Evolutionary conservation across 1,140 invertebrate species (phyloP).

Genomic region (Diploscapter pachys): DNA sequence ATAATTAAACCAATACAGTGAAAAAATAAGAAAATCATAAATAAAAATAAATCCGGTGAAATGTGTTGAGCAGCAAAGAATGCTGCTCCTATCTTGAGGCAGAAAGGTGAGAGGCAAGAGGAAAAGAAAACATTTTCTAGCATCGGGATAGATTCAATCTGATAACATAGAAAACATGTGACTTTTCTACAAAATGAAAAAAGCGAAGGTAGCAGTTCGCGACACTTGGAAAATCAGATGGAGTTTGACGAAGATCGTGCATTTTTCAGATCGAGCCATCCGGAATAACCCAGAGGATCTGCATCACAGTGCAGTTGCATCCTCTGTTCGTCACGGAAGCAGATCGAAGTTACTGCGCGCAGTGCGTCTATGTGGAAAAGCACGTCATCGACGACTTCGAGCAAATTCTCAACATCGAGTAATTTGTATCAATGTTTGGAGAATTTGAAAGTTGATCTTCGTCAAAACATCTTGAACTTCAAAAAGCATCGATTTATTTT

Average conservation of each 20-base stretch:
- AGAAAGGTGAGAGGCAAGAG: neutral
- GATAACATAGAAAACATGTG: neutral
- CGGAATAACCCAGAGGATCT: conserved; percentile 55
- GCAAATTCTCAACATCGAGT: conserved; percentile 51
- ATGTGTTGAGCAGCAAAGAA: no score
- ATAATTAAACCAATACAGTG: no score
- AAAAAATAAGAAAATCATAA: no score
- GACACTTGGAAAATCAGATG: conserved; percentile 13
- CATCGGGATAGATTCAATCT: neutral
- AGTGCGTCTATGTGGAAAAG: conserved; percentile 58
- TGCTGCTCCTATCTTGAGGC: neutral
- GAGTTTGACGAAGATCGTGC: conserved; percentile 19
- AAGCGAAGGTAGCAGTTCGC: neutral
- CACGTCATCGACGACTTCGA: conserved; percentile 56
- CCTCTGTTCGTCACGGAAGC: conserved; percentile 56
- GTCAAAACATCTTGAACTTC: neutral
- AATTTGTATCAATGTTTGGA: neutral
- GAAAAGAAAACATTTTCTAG: neutral
- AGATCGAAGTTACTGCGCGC: conserved; percentile 55
- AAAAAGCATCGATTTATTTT: neutral
- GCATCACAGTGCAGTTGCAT: conserved; percentile 50
- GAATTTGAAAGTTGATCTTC: conserved; percentile 7
- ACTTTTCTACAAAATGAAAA: neutral
- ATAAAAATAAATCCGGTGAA: no score
- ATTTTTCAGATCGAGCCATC: conserved; percentile 46